These are phyloP conservation scores for Chlamydotis undulata DNA, from an alignment of 2,113 vertebrate genomes.

Conservation along the genomic window DNA sequence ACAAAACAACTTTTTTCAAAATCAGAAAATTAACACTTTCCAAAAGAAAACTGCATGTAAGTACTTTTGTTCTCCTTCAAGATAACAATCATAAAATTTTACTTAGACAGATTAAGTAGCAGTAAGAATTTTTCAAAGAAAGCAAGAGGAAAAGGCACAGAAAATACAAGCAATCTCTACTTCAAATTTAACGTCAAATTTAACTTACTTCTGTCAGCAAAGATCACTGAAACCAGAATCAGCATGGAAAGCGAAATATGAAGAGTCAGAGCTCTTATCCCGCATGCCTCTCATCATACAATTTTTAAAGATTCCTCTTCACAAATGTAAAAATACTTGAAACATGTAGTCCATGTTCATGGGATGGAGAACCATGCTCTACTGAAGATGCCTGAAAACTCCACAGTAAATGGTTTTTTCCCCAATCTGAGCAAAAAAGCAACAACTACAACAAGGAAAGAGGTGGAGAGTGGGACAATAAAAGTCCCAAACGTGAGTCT, in stretches of 20 bases:
- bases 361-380: not conserved
- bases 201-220: not conserved
- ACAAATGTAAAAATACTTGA: not conserved
- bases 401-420: accelerated
- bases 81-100: not conserved
- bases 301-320: not conserved
- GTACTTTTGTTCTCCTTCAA: not conserved
- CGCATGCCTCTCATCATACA: not conserved
- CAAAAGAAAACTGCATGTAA: not conserved
- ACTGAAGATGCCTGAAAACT: not conserved
- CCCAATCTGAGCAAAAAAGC: not conserved
- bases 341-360: not conserved
- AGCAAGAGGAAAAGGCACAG: not conserved
- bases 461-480: not conserved
- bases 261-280: not conserved
- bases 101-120: not conserved
- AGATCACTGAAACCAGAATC: not conserved
- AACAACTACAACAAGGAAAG: not conserved
- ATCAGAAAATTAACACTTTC: not conserved
- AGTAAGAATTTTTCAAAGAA: not conserved
- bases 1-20: not conserved
- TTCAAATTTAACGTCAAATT: not conserved
- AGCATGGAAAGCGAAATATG: not conserved
- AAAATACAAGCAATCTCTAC: not conserved
- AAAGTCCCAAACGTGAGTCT: not conserved